These are phyloP conservation scores for Vidua chalybeata DNA, from an alignment of 2,113 vertebrate species.

Conservation along the genomic window DNA sequence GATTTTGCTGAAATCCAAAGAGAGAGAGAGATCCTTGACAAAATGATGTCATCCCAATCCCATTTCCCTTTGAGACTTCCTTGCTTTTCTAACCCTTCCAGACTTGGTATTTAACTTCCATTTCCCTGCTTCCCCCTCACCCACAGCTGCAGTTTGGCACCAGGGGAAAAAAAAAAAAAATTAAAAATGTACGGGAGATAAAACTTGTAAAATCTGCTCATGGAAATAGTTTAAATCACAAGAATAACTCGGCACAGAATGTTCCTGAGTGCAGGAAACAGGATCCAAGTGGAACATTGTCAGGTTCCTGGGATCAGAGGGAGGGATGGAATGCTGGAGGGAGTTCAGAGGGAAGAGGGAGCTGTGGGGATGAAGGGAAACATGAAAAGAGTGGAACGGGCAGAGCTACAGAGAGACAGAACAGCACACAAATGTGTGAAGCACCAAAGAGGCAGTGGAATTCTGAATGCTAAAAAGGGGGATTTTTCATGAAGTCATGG, in stretches of 20 bases:
- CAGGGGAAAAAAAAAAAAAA: neutral
- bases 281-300: neutral
- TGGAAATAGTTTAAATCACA: neutral
- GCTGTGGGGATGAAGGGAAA: neutral
- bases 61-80: neutral
- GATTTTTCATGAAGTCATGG: neutral
- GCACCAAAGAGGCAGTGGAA: neutral
- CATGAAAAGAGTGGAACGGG: neutral
- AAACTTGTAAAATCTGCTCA: neutral
- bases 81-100: neutral
- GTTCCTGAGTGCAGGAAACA: slow-evolving; percentile 1
- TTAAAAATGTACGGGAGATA: neutral
- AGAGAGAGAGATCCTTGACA: neutral
- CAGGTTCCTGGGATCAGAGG: slow-evolving; percentile 19
- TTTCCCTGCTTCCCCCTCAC: neutral
- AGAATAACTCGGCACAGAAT: slow-evolving; percentile 13
- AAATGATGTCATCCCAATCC: neutral
- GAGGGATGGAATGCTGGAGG: neutral
- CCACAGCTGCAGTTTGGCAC: neutral
- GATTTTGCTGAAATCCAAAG: neutral
- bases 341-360: slow-evolving; percentile 4
- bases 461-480: neutral
- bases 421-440: neutral
- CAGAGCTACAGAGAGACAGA: neutral
- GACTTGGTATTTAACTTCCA: neutral